Conservation (phyloP, 2,113 vertebrate genomes). For the Melanostigma gelatinosum region DNA sequence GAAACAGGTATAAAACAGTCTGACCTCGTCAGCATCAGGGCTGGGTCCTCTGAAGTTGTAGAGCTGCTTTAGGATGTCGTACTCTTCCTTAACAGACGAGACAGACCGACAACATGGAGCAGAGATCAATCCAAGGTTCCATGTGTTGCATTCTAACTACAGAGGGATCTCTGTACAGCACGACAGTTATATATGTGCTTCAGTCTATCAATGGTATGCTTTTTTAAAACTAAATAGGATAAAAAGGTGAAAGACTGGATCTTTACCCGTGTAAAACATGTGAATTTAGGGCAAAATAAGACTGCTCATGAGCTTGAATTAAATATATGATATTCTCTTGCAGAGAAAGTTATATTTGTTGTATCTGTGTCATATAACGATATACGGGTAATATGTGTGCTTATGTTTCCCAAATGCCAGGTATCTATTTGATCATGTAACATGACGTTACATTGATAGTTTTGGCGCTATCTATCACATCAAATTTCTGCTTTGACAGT, state of each 20-base stretch:
- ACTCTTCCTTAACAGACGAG: conserved; percentile 87
- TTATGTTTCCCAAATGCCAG: no score
- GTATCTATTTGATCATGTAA: no score
- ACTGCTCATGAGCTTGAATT: background rate
- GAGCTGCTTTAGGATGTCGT: conserved; percentile 88
- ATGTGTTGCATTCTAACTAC: background rate
- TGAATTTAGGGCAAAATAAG: background rate
- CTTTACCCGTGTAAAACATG: background rate
- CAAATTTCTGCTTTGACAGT: no score
- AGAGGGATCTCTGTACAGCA: background rate
- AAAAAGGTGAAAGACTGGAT: background rate
- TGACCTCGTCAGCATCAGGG: conserved; percentile 82
- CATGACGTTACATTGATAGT: no score
- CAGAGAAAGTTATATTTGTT: no score
- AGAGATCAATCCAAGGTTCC: background rate
- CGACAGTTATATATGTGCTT: background rate
- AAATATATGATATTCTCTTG: background rate
- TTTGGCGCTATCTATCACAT: no score
- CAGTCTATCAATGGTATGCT: background rate
- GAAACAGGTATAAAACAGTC: background rate
- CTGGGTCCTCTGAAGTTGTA: conserved; percentile 90
- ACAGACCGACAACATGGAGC: conserved; percentile 2
- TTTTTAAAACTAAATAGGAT: background rate
- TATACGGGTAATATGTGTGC: no score
- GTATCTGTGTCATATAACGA: no score